phyloP scores from a whole-genome alignment of 2,797 vertebrate genomes.

The Dendrocincla fuliginosa region DNA sequence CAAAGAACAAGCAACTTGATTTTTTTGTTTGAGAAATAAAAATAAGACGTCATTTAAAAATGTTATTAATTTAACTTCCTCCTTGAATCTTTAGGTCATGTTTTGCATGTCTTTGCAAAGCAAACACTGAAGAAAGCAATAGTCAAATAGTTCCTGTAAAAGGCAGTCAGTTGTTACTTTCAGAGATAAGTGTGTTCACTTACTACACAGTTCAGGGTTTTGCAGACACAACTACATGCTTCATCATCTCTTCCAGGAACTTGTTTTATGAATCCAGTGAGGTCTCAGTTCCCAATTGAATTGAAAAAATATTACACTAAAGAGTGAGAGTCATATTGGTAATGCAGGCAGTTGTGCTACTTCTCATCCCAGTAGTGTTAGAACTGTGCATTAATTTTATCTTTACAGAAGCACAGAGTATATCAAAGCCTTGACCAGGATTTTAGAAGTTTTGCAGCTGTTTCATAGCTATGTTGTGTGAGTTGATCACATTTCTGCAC shows the following conservation, averaged over 20 bases:
- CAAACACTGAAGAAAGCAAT: not conserved
- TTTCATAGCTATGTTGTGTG: not conserved
- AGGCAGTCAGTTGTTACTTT: not conserved
- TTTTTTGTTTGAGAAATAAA: slow-evolving; percentile 62
- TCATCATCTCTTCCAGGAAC: not conserved
- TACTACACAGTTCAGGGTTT: not conserved
- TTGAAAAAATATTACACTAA: not conserved
- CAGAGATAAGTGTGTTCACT: not conserved
- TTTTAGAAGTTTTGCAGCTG: not conserved
- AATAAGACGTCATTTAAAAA: slow-evolving; percentile 42
- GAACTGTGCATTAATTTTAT: not conserved
- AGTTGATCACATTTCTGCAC: not conserved
- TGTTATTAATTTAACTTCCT: slow-evolving; percentile 61
- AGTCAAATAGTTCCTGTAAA: not conserved
- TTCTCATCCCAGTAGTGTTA: not conserved
- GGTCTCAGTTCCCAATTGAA: not conserved
- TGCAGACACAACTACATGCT: not conserved
- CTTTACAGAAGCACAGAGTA: not conserved
- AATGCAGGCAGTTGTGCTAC: not conserved
- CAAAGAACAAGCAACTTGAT: slow-evolving; percentile 52
- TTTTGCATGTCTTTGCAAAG: not conserved
- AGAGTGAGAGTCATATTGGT: not conserved
- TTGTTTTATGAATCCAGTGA: not conserved
- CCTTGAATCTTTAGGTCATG: slow-evolving; percentile 22
- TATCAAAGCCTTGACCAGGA: not conserved